A percentile compares a stretch with the other conserved stretches of the same genome.
Conservation (phyloP, 2,888 invertebrate genomes). For the Phengaris alcon region DNA sequence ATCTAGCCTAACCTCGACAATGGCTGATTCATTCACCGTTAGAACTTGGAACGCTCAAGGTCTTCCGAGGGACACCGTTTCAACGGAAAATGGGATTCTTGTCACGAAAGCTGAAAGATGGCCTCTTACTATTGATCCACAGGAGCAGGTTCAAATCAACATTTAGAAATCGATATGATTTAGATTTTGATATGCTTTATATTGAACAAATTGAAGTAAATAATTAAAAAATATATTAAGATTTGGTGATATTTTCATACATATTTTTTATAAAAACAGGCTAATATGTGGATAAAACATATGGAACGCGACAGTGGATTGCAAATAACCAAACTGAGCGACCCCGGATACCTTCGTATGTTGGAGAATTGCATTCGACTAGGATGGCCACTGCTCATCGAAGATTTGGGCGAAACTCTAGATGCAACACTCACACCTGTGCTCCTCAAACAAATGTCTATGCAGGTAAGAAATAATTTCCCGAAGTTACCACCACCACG, state of each 20-base stretch:
- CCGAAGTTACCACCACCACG: neutral
- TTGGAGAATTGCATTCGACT: constrained; percentile 90
- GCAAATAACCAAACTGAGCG: constrained; percentile 88
- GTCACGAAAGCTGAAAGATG: constrained; percentile 89
- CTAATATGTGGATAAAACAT: constrained; percentile 94
- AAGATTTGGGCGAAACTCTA: constrained; percentile 92
- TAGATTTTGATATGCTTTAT: no score
- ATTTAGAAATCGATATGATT: no score
- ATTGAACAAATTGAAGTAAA: no score
- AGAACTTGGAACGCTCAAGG: constrained; percentile 94
- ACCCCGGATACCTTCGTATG: constrained; percentile 85
- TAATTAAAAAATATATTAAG: no score
- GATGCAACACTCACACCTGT: constrained; percentile 93
- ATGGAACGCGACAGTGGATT: constrained; percentile 89
- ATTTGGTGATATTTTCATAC: no score
- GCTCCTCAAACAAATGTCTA: constrained; percentile 88
- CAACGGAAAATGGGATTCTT: constrained; percentile 95
- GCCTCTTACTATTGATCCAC: constrained; percentile 97
- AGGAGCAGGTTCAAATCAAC: constrained; percentile 86
- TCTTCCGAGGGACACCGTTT: constrained; percentile 91
- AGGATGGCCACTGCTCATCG: constrained; percentile 91
- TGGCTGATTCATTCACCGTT: constrained; percentile 92
- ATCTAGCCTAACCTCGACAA: constrained; percentile 82
- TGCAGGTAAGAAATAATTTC: constrained; percentile 72
- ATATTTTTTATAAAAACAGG: constrained; percentile 64